These are phyloP conservation scores for Tethya wilhelma DNA, from an alignment of 37 sponge, comb jelly and placozoan species.

Conservation along the genomic window DNA sequence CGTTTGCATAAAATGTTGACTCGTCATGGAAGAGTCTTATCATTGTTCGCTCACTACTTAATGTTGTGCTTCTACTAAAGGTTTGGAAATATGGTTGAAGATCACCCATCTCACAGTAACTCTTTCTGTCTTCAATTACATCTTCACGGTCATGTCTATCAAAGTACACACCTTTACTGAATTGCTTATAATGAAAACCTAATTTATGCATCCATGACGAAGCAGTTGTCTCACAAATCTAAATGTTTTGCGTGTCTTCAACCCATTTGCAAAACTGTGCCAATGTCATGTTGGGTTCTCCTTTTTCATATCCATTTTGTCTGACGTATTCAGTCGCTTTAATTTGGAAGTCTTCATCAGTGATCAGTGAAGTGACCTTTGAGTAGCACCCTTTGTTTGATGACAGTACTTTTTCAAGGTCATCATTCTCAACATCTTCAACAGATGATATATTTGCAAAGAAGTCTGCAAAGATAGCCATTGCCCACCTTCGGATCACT, in stretches of 20 bases:
- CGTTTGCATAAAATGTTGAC: slow-evolving; percentile 42
- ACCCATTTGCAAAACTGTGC: slow-evolving; percentile 8
- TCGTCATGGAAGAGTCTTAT: slow-evolving; percentile 51
- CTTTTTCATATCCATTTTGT: slow-evolving; percentile 9
- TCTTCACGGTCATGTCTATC: slow-evolving; percentile 54
- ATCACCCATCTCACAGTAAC: background rate
- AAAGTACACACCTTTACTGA: slow-evolving; percentile 33
- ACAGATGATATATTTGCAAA: background rate
- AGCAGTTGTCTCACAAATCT: slow-evolving; percentile 10
- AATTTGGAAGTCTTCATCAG: slow-evolving; percentile 31
- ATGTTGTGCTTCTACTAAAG: background rate
- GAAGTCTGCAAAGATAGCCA: background rate
- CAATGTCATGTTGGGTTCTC: slow-evolving; percentile 41
- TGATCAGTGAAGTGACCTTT: background rate
- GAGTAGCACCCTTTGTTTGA: slow-evolving; percentile 9
- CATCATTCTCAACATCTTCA: background rate
- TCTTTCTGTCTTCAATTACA: slow-evolving; percentile 21
- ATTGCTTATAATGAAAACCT: slow-evolving; percentile 12
- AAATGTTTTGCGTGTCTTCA: background rate
- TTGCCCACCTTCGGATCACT: slow-evolving; percentile 6
- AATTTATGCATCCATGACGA: slow-evolving; percentile 21
- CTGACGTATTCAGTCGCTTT: slow-evolving; percentile 13
- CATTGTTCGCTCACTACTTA: background rate
- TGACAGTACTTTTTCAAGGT: slow-evolving; percentile 5
- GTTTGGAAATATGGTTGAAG: too few species aligned